These are phyloP conservation scores for Guaruba guarouba DNA, from an alignment of 2,113 vertebrate genomes.

Conservation along the genomic window DNA sequence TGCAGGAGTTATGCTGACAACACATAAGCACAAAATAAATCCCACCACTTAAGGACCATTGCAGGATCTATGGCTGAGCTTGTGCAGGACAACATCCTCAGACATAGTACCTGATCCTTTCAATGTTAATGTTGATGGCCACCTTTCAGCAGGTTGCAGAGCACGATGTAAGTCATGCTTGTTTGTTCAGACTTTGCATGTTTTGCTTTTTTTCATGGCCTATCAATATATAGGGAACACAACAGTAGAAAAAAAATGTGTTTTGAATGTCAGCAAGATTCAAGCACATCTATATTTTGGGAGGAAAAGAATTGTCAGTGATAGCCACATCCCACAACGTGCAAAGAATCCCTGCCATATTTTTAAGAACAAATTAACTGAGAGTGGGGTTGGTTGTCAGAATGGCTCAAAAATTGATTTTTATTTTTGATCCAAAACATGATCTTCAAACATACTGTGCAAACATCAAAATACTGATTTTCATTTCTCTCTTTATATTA, in stretches of 20 bases:
- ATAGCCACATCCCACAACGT: not conserved
- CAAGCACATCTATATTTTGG: not conserved
- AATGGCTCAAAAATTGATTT: not conserved
- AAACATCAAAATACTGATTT: not conserved
- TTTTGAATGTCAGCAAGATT: not conserved
- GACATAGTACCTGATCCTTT: not conserved
- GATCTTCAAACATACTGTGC: not conserved
- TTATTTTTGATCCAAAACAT: not conserved
- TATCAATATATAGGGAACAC: not conserved
- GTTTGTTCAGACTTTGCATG: not conserved
- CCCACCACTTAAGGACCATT: not conserved
- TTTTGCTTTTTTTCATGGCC: not conserved
- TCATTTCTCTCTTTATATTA: not conserved
- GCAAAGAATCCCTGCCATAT: not conserved
- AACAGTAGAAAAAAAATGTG: not conserved
- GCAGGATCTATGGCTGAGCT: not conserved
- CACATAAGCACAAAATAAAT: not conserved
- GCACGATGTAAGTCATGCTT: not conserved
- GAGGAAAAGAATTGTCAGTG: not conserved
- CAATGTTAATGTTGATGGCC: not conserved
- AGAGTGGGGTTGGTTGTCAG: not conserved
- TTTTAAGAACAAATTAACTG: not conserved
- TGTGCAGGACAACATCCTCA: not conserved
- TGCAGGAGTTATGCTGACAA: not conserved
- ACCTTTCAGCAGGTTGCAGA: not conserved